These are phyloP conservation scores for Oncorhynchus keta DNA, from an alignment of 2,113 vertebrate genomes.

Conservation along the genomic window DNA sequence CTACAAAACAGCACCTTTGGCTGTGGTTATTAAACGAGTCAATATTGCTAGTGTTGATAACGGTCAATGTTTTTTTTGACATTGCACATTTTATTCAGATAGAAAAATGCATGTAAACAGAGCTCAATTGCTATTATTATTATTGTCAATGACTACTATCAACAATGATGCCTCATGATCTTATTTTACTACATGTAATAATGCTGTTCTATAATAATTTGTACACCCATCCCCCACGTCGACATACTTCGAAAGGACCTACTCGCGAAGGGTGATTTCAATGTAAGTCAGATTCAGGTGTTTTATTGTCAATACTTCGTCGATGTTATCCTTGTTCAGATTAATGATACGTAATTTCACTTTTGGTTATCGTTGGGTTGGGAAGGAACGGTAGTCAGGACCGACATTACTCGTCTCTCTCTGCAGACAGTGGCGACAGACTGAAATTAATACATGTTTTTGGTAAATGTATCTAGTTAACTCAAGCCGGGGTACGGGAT, in stretches of 20 bases:
- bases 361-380: neutral
- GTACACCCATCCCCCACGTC: slow-evolving; percentile 57
- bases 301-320: neutral
- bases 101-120: too few species aligned
- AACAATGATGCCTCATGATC: neutral
- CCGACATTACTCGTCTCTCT: slow-evolving; percentile 49
- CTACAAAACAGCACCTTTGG: too few species aligned
- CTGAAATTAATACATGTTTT: slow-evolving; percentile 76
- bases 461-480: slow-evolving; percentile 47
- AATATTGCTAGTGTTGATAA: too few species aligned
- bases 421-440: slow-evolving; percentile 41
- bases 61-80: too few species aligned
- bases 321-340: neutral
- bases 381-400: slow-evolving; percentile 18
- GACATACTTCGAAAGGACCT: slow-evolving; percentile 48
- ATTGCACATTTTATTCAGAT: too few species aligned
- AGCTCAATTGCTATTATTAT: too few species aligned
- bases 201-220: too few species aligned
- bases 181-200: neutral
- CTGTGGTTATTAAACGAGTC: too few species aligned
- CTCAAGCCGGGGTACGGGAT: slow-evolving; percentile 57
- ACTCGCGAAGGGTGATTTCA: slow-evolving; percentile 52
- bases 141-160: neutral
- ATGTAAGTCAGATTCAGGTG: slow-evolving; percentile 61
- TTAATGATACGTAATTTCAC: neutral